These are phyloP conservation scores for Trachymyrmex cornetzi DNA, from an alignment of 1,140 invertebrate genomes.

Conservation along the genomic window DNA sequence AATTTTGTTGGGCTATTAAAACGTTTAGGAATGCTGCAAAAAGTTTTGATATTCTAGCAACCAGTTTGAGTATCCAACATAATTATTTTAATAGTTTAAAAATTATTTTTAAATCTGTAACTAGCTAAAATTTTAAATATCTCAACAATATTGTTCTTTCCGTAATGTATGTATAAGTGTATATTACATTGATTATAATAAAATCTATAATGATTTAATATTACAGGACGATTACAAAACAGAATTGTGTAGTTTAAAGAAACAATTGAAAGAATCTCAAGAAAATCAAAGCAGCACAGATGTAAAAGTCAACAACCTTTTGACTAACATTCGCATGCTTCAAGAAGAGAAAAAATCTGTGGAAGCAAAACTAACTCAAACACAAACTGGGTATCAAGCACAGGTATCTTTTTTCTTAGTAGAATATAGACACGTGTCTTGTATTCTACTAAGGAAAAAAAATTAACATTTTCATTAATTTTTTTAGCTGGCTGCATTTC, in stretches of 20 bases:
- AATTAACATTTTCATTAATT: constrained; percentile 65
- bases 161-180: too few species aligned
- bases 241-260: constrained; percentile 89
- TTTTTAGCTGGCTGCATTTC: constrained; percentile 90
- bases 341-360: constrained; percentile 93
- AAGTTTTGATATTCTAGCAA: too few species aligned
- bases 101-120: too few species aligned
- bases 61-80: too few species aligned
- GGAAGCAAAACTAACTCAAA: constrained; percentile 91
- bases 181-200: not conserved
- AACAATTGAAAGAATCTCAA: constrained; percentile 91
- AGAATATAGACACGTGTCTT: not conserved
- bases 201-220: constrained; percentile 10
- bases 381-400: constrained; percentile 89
- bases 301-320: constrained; percentile 89
- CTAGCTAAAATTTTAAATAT: too few species aligned
- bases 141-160: too few species aligned
- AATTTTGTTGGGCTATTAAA: too few species aligned
- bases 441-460: not conserved
- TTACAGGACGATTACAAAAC: constrained; percentile 92
- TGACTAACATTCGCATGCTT: constrained; percentile 88
- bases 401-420: not conserved
- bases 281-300: constrained; percentile 91
- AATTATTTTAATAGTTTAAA: too few species aligned
- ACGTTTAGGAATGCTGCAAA: too few species aligned